Base-by-base conservation (phyloP, 2,113 vertebrate species). In the Porphyrio hochstetteri region DNA sequence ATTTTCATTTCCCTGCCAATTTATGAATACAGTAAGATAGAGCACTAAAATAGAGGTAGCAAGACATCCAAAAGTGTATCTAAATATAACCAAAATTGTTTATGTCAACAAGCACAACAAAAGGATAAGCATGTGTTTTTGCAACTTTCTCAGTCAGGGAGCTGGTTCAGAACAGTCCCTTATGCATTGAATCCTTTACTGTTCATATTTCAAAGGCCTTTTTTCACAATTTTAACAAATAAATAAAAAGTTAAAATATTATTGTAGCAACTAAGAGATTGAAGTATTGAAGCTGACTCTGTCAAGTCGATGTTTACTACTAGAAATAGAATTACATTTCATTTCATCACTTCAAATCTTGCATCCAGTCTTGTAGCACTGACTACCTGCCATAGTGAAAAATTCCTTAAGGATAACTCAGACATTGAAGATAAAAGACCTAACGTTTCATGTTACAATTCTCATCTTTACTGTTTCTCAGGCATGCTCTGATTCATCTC, bases 401-500 rank as follows among this genome's bases (percentile, higher is more conserved):
- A 65, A 67, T 63, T 79, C 89, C 67, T 75, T 23, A 57, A 20
- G 57, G 33, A n/a, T 81, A 86, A 72, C 65, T 87, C 72, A 75
- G 48, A 76, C 8, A 1, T 1, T 69, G 52, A 77, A 72, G 35
- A 93, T 33, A 52, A 91, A 90, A 69, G 2, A 36, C 33, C 28
- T 36, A 61, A 60, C 23, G 20, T 80, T 90, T 82, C n/a, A 52
- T 18, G 53, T 53, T 71, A 70, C 29, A 50, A 4, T 57, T 81
- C 92, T 75, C 69, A 33, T 95, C 60, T 48, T 61, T 29, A 13
- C 76, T 77, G 72, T 61, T 90, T 60, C 74, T 79, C 48, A 78
- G 79, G 65, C 88, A 74, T 44, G 48, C 21, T 82, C 69, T 79
- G 82, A 92, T 94, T 93, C 80, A 93, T 50, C 36, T 72, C 80